Evolutionary conservation across 2,797 vertebrate species (phyloP), one percentile per base, ranked within the genome.

Genomic region (Etheostoma nigrum): DNA sequence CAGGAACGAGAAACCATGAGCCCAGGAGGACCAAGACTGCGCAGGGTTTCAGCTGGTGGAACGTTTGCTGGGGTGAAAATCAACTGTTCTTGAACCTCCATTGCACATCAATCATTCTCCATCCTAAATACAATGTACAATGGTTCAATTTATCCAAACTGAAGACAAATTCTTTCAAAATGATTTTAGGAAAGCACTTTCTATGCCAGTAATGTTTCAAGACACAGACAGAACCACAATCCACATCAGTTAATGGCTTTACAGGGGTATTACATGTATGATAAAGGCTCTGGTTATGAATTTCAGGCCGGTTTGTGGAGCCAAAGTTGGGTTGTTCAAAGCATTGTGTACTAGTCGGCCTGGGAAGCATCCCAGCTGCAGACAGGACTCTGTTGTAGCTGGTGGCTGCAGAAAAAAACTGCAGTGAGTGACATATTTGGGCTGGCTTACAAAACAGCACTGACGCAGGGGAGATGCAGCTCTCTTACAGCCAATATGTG

Each of bases 361-460:
- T 73, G 74, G 76, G 85, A 79, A 72, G 67, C 66, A 67, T 83
- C 82, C 69, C 67, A 73, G 82, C 84, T 75, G 78, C 84, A 78
- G 75, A 80, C 75, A 45, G 64, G 70, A 57, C 72, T 73, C 53
- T 33, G 79, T 44, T 86, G 90, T 74, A 82, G 89, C 89, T 86
- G 68, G 82, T 47, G 64, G 84, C 82, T 76, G 81, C 90, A 91
- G 79, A 88, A 92, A 86, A 23, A 84, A 72, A 73, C 86, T 90
- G 89, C 90, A 84, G 83, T 79, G 83, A 90, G 67, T 86, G 86
- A 90, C 89, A 92, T 71, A 88, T 92, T 90, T 83, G 80, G 89
- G 83, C 80, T 81, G 66, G 68, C 73, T 81, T 48, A 77, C 77
- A 79, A 81, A 81, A 82, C 72, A 49, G 71, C 19, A 21, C 52